Evolutionary conservation across 1,140 invertebrate species (phyloP), one percentile per base, ranked within the genome.

Genomic region (Chrysopa pallens): DNA sequence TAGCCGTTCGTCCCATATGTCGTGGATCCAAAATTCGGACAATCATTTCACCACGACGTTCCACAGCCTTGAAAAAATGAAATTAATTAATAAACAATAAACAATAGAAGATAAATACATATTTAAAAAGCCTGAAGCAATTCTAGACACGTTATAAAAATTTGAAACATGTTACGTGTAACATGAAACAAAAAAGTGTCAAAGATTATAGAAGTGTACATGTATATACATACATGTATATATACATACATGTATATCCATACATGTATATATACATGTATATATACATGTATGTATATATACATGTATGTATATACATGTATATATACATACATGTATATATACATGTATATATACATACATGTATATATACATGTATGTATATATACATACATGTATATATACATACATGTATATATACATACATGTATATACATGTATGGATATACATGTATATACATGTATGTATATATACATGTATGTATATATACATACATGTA

Each of bases 41-140:
- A 48, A 93, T 83, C 89, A 94, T 94, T 69, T 93, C 89, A 51
- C 87, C 87, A 38, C 87, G 74, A 52, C 82, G 70, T 63, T 92
- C 88, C 61, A 91, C 87, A 50, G 84, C 82, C 66, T 75, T 53
- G 31, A 58, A 59, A 44, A 44, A 56, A 46, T 15, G 36, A 38
- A 36, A 42, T 38, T 36, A 44, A 41, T 29, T 41, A 23, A 23
- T 23, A 23, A 23, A 23, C 5, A 23, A 2, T 23, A 23, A 23
- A 3, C 17, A n/a, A n/a, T n/a, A n/a, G n/a, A n/a, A n/a, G n/a
- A n/a, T n/a, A n/a, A n/a, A n/a, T n/a, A n/a, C n/a, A n/a, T n/a
- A n/a, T n/a, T n/a, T n/a, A n/a, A n/a, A n/a, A n/a, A n/a, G n/a
- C n/a, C n/a, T n/a, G n/a, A n/a, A n/a, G n/a, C n/a, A n/a, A n/a